Evolutionary conservation across 37 sponge, comb jelly and placozoan species (phyloP).

Genomic region (Cliona cf. orientalis): DNA sequence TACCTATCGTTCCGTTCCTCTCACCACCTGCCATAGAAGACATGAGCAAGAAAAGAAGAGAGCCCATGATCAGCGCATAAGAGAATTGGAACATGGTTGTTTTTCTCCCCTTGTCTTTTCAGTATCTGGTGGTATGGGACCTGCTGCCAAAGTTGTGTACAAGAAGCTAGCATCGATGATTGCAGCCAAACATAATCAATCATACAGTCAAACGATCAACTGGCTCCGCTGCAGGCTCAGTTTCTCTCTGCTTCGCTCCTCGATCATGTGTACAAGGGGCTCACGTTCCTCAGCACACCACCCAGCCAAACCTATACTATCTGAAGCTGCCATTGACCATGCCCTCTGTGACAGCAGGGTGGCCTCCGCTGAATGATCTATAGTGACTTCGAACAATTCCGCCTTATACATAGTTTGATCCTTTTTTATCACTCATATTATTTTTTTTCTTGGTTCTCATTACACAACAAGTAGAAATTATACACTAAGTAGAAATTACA

Average conservation of each 20-base stretch:
- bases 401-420: no score
- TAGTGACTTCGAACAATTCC: no score
- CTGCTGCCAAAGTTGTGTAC: conserved; percentile 9
- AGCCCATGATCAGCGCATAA: not conserved
- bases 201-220: conserved; percentile 1
- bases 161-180: conserved; percentile 13
- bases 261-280: not conserved
- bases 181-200: not conserved
- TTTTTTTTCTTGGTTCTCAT: no score
- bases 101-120: not conserved
- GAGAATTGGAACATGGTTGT: not conserved
- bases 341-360: no score
- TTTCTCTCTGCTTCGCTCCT: not conserved
- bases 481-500: no score
- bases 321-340: not conserved
- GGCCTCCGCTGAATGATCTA: no score
- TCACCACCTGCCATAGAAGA: not conserved
- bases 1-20: not conserved
- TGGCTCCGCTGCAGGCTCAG: not conserved
- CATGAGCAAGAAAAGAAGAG: not conserved
- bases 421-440: no score
- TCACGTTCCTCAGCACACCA: not conserved
- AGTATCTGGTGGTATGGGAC: conserved; percentile 1
- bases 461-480: no score
- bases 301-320: not conserved